Percentiles rank a stretch among this genome's conserved stretches.
phyloP scores from a whole-genome alignment of 2,888 invertebrate genomes.

The Napeogenes inachia region DNA sequence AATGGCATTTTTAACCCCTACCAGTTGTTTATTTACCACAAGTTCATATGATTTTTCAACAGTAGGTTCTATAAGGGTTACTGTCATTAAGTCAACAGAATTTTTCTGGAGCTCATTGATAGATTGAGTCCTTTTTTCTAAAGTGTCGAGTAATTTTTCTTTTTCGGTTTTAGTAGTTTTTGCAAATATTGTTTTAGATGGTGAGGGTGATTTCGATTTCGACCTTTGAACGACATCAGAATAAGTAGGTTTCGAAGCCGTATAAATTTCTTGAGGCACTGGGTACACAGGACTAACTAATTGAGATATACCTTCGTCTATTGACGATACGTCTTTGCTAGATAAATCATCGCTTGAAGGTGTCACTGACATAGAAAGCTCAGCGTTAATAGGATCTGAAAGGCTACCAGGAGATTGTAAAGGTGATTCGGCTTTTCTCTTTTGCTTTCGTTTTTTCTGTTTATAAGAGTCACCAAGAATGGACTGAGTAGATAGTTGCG shows the following conservation, averaged over 20 bases:
- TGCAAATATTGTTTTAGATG: constrained; percentile 50
- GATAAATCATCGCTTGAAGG: constrained; percentile 69
- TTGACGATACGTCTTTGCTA: constrained; percentile 59
- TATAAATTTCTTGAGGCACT: constrained; percentile 34
- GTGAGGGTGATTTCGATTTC: constrained; percentile 72
- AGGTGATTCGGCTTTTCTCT: constrained; percentile 62
- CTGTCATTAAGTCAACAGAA: constrained; percentile 51
- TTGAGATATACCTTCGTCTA: constrained; percentile 71
- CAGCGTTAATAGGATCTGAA: constrained; percentile 71
- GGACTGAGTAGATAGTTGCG: constrained; percentile 49
- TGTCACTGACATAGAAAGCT: constrained; percentile 64
- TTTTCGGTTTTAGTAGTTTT: constrained; percentile 49
- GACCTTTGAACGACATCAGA: constrained; percentile 72
- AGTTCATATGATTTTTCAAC: constrained; percentile 66
- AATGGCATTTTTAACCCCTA: constrained; percentile 77
- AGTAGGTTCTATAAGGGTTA: constrained; percentile 60
- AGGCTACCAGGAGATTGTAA: constrained; percentile 66
- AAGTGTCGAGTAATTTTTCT: constrained; percentile 53
- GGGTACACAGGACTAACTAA: constrained; percentile 49
- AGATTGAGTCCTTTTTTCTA: constrained; percentile 63
- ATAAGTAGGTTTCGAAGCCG: constrained; percentile 56
- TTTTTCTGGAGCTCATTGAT: constrained; percentile 46
- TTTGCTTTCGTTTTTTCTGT: constrained; percentile 60
- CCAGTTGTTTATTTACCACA: constrained; percentile 79
- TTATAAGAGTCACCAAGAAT: constrained; percentile 57